Evolutionary conservation across 1,140 invertebrate species (phyloP).

Genomic region (Reticulitermes speratus): DNA sequence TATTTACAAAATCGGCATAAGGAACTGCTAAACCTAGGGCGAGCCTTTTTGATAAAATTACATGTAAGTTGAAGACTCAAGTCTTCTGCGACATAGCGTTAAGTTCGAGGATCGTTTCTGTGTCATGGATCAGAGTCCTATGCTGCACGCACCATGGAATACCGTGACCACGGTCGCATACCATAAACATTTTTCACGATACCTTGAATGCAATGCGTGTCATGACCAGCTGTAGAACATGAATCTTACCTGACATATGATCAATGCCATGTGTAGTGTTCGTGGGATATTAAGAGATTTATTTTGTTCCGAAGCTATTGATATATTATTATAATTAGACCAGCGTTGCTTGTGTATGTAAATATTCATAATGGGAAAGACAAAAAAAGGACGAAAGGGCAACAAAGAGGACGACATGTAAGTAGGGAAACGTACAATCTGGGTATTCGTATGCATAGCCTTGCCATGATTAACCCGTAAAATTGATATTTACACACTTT

Average conservation of each 20-base stretch:
- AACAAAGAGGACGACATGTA: slow-evolving; percentile 63
- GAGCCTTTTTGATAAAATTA: no score
- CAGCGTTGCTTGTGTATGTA: neutral
- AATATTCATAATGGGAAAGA: slow-evolving; percentile 61
- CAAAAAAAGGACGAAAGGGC: slow-evolving; percentile 66
- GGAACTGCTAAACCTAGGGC: no score
- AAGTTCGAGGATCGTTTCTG: no score
- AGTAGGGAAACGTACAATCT: slow-evolving; percentile 45
- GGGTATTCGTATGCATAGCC: slow-evolving; percentile 35
- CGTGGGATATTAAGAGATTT: neutral
- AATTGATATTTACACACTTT: slow-evolving; percentile 32
- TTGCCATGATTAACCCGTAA: slow-evolving; percentile 13
- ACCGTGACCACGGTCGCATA: no score
- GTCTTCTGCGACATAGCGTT: no score
- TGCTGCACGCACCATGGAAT: no score
- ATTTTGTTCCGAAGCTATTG: neutral
- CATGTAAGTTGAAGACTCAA: no score
- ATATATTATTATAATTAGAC: neutral
- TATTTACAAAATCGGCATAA: no score
- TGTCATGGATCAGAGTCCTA: no score
- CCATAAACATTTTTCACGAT: no score
- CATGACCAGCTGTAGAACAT: neutral
- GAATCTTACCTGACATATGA: neutral
- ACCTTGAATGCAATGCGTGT: no score
- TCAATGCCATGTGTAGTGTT: slow-evolving; percentile 3